phyloP scores from a whole-genome alignment of 1,140 invertebrate genomes.

The Paracyclopina nana region DNA sequence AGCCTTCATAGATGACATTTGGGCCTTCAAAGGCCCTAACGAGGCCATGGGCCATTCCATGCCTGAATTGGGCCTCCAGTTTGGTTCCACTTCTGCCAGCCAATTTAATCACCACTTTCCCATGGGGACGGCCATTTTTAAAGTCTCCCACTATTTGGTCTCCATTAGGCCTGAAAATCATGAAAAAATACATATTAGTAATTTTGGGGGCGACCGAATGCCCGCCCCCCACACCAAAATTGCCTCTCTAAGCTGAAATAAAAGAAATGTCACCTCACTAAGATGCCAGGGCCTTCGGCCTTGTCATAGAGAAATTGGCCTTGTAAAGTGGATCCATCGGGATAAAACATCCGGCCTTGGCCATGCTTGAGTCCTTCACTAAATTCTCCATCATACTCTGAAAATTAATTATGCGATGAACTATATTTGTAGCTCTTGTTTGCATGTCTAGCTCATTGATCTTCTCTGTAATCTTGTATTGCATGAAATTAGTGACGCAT shows the following conservation, averaged over 20 bases:
- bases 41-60: no score
- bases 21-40: no score
- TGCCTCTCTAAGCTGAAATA: neutral
- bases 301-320: neutral
- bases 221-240: neutral
- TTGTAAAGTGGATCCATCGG: neutral
- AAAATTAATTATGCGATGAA: neutral
- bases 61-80: no score
- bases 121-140: constrained; percentile 1
- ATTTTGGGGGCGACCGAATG: no score
- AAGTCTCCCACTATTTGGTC: neutral
- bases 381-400: neutral
- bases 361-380: neutral
- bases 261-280: neutral
- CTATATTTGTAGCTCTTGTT: neutral
- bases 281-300: neutral
- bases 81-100: no score
- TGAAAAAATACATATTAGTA: no score
- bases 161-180: neutral
- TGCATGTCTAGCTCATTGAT: neutral
- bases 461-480: neutral
- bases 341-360: neutral
- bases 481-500: no score
- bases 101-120: neutral
- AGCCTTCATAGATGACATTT: no score